Evolutionary conservation across 2,797 vertebrate species (phyloP).

Genomic region (Gambusia yucatana): DNA sequence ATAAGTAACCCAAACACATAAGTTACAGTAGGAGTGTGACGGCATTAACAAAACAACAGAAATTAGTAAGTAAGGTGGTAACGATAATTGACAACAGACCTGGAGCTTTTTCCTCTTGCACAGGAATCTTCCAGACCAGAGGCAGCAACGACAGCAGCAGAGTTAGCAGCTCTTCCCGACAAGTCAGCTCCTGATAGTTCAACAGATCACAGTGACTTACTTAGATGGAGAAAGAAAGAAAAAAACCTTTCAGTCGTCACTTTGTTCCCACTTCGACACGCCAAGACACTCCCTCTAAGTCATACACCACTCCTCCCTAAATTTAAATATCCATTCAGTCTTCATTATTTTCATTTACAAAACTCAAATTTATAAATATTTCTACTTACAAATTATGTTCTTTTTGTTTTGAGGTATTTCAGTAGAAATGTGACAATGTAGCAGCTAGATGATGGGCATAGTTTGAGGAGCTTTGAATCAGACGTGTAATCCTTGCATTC

Average conservation of each 20-base stretch:
- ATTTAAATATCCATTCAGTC: background rate
- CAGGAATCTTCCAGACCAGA: conserved; percentile 97
- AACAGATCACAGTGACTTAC: conserved; percentile 54
- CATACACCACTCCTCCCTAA: conserved; percentile 1
- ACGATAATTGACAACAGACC: conserved; percentile 73
- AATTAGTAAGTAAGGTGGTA: background rate
- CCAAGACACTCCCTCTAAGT: conserved; percentile 50
- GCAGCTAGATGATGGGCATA: conserved; percentile 60
- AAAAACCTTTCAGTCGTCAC: conserved; percentile 16
- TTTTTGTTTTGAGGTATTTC: conserved; percentile 7
- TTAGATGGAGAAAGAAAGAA: background rate
- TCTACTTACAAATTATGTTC: background rate
- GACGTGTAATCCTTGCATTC: conserved; percentile 71
- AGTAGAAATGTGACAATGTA: conserved; percentile 52
- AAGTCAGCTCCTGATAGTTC: conserved; percentile 89
- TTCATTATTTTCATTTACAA: background rate
- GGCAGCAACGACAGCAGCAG: conserved; percentile 94
- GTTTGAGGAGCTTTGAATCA: conserved; percentile 49
- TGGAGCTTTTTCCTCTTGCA: conserved; percentile 91
- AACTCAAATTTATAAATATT: background rate
- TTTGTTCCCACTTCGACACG: conserved; percentile 50
- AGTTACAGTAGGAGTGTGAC: too few relatives aligned
- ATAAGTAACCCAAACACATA: background rate
- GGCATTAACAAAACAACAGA: background rate
- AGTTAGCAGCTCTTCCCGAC: conserved; percentile 96